Base-by-base conservation (phyloP, 2,797 vertebrate genomes). In the Hybognathus amarus region DNA sequence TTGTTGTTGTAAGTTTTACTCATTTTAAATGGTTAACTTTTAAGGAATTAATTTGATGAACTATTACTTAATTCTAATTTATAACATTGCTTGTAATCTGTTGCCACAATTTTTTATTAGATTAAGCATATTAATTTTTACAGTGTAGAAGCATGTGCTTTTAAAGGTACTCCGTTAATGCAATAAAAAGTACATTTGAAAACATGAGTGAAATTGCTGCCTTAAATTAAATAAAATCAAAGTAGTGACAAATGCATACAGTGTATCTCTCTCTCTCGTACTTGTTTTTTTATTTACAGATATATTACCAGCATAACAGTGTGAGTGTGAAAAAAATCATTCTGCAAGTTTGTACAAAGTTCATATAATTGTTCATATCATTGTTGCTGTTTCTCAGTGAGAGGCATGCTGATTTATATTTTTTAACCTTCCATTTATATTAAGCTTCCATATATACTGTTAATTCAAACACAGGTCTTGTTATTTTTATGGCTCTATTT, bases 401-500 rank as follows among this genome's bases (percentile, higher is more conserved):
- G 33, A 9, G 12, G 12, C 8, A 24, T 59, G 52, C 8, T 17
- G 52, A 75, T 75, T 76, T 76, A 38, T 76, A 24, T 75, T 73
- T 73, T n/a, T 13, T 56, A 36, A 24, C 12, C 11, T 56, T 56
- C 11, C 20, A 15, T 75, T 75, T 56, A 24, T 33, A 56, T 38
- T 24, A 33, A 56, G 13, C 36, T 76, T 18, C 33, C 33, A 6
- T n/a, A 22, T 33, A 2, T 33, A 33, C 30, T 33, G 38, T 24
- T 64, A 66, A 78, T 30, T 66, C 24, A 30, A 18, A 50, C 42
- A 47, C 61, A 36, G 11, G 6, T 66, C 27, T 47, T 66, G 9
- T 66, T 64, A 22, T 66, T 64, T 5, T 50, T 10, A 66, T 30
- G 0, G 11, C 40, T 78, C 76, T 78, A 63, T 70, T 73, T 81